These are phyloP conservation scores for Oncorhynchus clarkii DNA, from an alignment of 2,113 vertebrate species.

Conservation along the genomic window DNA sequence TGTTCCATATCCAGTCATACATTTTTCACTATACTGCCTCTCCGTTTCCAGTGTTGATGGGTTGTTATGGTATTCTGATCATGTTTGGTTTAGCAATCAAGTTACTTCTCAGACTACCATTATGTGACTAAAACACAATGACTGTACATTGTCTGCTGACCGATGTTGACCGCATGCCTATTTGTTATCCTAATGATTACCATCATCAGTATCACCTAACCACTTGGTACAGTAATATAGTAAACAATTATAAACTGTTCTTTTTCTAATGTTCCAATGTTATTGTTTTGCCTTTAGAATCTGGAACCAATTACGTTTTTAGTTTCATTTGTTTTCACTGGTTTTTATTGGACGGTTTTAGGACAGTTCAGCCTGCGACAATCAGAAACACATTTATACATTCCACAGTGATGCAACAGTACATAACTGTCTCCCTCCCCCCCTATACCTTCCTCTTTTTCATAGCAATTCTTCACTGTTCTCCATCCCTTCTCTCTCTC, in stretches of 20 bases:
- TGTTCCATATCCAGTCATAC: slow-evolving; percentile 8
- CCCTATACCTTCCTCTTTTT: background rate
- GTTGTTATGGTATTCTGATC: background rate
- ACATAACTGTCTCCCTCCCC: background rate
- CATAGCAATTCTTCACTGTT: no score
- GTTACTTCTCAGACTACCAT: background rate
- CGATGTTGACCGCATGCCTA: background rate
- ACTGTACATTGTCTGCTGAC: background rate
- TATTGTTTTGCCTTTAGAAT: slow-evolving; percentile 10
- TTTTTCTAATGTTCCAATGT: background rate
- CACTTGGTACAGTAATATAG: background rate
- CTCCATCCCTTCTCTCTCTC: no score
- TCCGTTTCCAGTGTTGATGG: background rate
- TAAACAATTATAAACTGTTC: background rate
- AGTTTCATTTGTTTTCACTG: slow-evolving; percentile 23
- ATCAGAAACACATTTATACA: slow-evolving; percentile 28
- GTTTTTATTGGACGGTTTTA: slow-evolving; percentile 1
- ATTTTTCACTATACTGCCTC: background rate
- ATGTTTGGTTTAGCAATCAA: slow-evolving; percentile 10
- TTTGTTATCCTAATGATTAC: slow-evolving; percentile 12
- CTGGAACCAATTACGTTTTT: slow-evolving; percentile 27
- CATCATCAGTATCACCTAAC: background rate
- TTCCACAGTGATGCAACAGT: slow-evolving; percentile 13
- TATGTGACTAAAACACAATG: background rate
- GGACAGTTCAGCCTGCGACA: background rate